Percentiles rank a stretch among this genome's conserved stretches.
Conservation (phyloP, 2,797 vertebrate genomes). For the Falco novaeseelandiae region DNA sequence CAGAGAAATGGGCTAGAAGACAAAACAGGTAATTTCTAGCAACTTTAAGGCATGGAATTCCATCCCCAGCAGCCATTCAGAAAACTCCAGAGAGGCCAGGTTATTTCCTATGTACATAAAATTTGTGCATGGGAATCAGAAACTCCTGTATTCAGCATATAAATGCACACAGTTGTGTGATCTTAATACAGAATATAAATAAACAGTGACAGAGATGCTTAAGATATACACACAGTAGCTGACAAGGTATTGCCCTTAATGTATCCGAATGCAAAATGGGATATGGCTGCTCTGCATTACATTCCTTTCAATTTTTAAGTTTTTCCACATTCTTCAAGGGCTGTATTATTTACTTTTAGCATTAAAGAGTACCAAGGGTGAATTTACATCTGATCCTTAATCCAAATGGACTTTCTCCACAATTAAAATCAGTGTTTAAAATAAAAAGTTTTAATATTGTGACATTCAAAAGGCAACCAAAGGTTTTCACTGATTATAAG, state of each 20-base stretch:
- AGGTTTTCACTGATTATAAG: constrained; percentile 49
- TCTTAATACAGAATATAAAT: constrained; percentile 34
- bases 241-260: constrained; percentile 8
- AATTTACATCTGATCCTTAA: constrained; percentile 24
- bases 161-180: constrained; percentile 18
- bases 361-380: background rate
- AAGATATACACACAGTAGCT: background rate
- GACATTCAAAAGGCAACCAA: constrained; percentile 32
- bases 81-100: constrained; percentile 33
- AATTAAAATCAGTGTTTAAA: constrained; percentile 44
- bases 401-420: constrained; percentile 16
- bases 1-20: constrained; percentile 1
- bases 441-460: constrained; percentile 23
- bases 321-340: background rate
- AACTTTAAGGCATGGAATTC: constrained; percentile 24
- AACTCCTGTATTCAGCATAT: constrained; percentile 36
- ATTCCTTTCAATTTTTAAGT: background rate
- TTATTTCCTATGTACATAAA: constrained; percentile 51
- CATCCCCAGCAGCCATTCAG: constrained; percentile 26
- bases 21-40: constrained; percentile 15
- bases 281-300: background rate
- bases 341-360: background rate
- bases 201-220: constrained; percentile 48
- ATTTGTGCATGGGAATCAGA: background rate
- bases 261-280: background rate